A percentile compares a stretch with the other conserved stretches of the same genome.
Evolutionary conservation across 2,797 vertebrate genomes (phyloP).

Genomic region (Kryptopterus vitreolus): DNA sequence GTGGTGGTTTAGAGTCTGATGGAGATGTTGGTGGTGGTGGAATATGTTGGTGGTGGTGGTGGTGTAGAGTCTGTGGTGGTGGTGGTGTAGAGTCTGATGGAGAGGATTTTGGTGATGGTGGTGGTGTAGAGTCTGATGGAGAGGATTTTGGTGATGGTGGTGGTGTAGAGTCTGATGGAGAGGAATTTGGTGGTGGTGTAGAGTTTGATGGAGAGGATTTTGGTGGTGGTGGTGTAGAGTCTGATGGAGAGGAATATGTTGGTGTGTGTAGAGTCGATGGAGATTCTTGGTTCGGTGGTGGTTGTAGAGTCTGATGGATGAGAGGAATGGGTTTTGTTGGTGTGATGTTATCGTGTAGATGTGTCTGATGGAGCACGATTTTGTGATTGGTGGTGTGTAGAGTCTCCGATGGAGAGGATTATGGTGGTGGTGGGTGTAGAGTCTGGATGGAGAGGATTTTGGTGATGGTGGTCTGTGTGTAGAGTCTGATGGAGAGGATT

Average conservation of each 20-base stretch:
- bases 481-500: neutral
- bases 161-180: neutral
- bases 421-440: neutral
- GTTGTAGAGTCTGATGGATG: neutral
- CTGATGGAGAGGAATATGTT: neutral
- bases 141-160: neutral
- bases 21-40: neutral
- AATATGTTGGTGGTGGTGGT: neutral
- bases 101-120: neutral
- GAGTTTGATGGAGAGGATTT: neutral
- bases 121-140: neutral
- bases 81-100: neutral
- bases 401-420: neutral
- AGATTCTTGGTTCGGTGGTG: too few relatives aligned
- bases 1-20: neutral
- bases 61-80: too few relatives aligned
- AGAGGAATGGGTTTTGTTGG: too few relatives aligned
- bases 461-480: neutral
- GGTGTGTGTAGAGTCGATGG: too few relatives aligned
- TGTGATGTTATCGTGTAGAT: too few relatives aligned
- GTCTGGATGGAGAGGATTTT: neutral
- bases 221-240: neutral
- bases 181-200: neutral
- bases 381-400: too few relatives aligned
- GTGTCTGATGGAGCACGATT: too few relatives aligned